phyloP scores from a whole-genome alignment of 2,797 vertebrate genomes.

The Pteropus rufus region DNA sequence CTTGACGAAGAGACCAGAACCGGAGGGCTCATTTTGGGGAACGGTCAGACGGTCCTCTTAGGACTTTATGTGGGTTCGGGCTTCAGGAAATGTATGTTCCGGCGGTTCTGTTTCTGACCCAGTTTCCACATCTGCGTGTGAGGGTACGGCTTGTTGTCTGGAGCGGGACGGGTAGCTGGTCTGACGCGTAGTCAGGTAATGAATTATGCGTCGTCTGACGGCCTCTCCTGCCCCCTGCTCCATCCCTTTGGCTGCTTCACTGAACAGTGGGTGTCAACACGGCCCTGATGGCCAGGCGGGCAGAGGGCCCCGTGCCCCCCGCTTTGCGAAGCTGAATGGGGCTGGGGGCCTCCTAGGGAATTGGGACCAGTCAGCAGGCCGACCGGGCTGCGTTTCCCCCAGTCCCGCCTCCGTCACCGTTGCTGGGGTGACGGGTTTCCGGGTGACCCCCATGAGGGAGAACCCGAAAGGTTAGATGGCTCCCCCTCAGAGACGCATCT shows the following conservation, averaged over 20 bases:
- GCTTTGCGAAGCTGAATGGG: background rate
- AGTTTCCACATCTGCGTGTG: background rate
- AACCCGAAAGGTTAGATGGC: background rate
- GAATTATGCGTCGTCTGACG: rapidly evolving
- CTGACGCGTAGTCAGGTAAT: rapidly evolving
- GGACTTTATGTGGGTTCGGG: background rate
- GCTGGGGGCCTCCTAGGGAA: background rate
- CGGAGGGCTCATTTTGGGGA: background rate
- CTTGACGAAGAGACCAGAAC: background rate
- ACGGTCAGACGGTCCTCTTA: background rate
- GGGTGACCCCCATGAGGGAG: background rate
- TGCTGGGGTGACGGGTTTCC: background rate
- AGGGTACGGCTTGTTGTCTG: rapidly evolving
- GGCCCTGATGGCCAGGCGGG: background rate
- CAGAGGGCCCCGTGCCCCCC: rapidly evolving
- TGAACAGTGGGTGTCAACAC: background rate
- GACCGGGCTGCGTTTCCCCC: rapidly evolving
- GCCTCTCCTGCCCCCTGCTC: background rate
- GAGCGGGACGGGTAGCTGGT: background rate
- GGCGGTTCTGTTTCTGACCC: background rate
- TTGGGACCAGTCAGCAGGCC: background rate
- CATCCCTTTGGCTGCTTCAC: rapidly evolving
- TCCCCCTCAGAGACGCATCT: rapidly evolving
- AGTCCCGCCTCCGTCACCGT: background rate
- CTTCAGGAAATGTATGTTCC: background rate